These are phyloP conservation scores for Phalangium opilio DNA, from an alignment of 2,888 invertebrate species.

Conservation along the genomic window DNA sequence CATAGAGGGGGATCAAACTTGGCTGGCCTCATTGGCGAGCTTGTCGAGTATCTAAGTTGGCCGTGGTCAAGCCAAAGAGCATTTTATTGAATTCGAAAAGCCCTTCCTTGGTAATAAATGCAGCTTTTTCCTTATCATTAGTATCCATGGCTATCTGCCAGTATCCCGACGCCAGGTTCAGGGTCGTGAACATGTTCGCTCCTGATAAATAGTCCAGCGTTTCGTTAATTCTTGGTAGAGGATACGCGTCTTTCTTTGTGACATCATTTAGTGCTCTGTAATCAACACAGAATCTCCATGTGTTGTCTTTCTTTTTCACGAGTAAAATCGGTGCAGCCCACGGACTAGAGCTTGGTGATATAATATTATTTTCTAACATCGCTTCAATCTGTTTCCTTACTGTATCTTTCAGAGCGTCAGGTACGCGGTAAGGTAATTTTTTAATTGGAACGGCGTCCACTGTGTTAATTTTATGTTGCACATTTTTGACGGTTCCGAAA, in stretches of 20 bases:
- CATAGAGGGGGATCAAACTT: no score
- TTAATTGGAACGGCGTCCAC: no score
- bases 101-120: not conserved
- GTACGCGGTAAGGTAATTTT: no score
- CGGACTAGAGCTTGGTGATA: not conserved
- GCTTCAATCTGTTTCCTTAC: not conserved
- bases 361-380: not conserved
- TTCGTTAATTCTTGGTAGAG: conserved; percentile 8
- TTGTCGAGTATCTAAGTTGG: no score
- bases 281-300: conserved; percentile 10
- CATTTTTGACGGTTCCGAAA: no score
- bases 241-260: conserved; percentile 3
- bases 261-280: conserved; percentile 12
- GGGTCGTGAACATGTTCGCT: conserved; percentile 1
- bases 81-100: no score
- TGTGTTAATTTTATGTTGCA: no score
- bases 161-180: conserved; percentile 1
- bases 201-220: not conserved
- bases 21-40: no score
- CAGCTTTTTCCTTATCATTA: not conserved
- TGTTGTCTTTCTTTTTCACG: conserved; percentile 8
- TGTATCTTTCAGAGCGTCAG: no score
- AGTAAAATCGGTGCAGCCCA: not conserved
- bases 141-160: not conserved
- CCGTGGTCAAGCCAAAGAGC: no score